A percentile compares a stretch with the other conserved stretches of the same genome.
Conservation (phyloP, 2,888 invertebrate genomes). For the Drosophila fulvimacula region DNA sequence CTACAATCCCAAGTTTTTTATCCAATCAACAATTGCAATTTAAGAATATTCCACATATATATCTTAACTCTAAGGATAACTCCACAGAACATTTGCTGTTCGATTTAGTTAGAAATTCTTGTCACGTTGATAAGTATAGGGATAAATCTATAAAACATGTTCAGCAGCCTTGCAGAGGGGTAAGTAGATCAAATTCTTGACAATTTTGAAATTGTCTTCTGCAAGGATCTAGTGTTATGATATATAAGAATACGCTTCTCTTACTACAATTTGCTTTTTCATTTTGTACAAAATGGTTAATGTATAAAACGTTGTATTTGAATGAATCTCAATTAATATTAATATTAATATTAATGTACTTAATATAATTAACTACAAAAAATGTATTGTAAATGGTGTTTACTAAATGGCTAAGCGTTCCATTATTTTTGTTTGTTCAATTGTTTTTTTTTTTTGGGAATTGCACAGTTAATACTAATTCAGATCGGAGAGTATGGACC, state of each 20-base stretch:
- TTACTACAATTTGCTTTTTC: slow-evolving; percentile 42
- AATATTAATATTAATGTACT: slow-evolving; percentile 39
- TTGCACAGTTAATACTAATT: slow-evolving; percentile 75
- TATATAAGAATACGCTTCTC: slow-evolving; percentile 63
- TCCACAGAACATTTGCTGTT: not conserved
- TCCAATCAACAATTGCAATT: slow-evolving; percentile 29
- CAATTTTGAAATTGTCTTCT: not conserved
- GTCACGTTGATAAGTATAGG: not conserved
- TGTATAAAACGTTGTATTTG: slow-evolving; percentile 72
- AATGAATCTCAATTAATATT: slow-evolving; percentile 62
- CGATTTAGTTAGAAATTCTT: not conserved
- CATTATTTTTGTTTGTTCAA: slow-evolving; percentile 40
- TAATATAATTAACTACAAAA: slow-evolving; percentile 68
- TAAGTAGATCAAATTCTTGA: too few species aligned
- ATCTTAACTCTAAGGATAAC: not conserved
- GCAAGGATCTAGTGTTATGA: slow-evolving; percentile 38
- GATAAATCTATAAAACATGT: not conserved
- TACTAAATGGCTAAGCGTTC: slow-evolving; percentile 57
- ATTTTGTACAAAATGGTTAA: slow-evolving; percentile 71
- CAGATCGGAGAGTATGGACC: slow-evolving; percentile 34
- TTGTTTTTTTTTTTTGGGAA: slow-evolving; percentile 31
- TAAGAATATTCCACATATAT: not conserved
- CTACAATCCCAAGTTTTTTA: slow-evolving; percentile 24
- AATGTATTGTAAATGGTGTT: slow-evolving; percentile 52
- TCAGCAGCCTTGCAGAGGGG: not conserved